Conservation (phyloP, 2,888 invertebrate genomes). For the Chrysotoxum bicinctum region DNA sequence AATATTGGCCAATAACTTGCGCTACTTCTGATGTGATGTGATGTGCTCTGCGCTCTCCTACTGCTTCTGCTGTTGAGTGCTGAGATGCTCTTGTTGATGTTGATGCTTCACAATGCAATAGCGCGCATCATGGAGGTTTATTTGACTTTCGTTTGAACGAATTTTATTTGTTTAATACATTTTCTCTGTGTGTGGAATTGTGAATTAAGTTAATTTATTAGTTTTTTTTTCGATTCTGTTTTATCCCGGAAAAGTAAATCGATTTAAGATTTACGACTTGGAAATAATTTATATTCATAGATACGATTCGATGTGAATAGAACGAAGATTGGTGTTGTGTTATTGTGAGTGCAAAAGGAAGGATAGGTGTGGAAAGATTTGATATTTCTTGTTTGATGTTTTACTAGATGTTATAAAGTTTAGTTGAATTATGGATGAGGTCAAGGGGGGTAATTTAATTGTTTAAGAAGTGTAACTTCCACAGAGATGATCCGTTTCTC, state of each 20-base stretch:
- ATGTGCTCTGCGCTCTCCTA: neutral
- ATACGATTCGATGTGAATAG: neutral
- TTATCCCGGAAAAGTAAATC: conserved; percentile 27
- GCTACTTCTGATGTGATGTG: conserved; percentile 2
- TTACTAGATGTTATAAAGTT: conserved; percentile 13
- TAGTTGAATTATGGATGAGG: neutral
- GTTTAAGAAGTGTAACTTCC: neutral
- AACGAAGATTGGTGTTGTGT: neutral
- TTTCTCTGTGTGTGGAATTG: conserved; percentile 12
- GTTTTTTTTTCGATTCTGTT: neutral
- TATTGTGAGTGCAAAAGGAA: neutral
- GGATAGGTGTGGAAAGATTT: conserved; percentile 11
- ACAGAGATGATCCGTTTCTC: no score
- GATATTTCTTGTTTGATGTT: conserved; percentile 15
- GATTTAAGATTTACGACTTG: conserved; percentile 45
- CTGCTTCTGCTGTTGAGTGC: neutral
- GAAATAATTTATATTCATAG: conserved; percentile 24
- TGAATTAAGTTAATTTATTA: conserved; percentile 40
- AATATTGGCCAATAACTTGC: conserved; percentile 69
- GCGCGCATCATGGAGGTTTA: conserved; percentile 43
- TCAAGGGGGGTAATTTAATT: neutral
- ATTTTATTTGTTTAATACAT: conserved; percentile 57
- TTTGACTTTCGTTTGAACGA: conserved; percentile 64
- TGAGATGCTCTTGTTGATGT: neutral
- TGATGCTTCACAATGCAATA: conserved; percentile 29